These are phyloP conservation scores for Dendronephthya gigantea DNA, from an alignment of 64 coral and sea anemone genomes.

Conservation along the genomic window DNA sequence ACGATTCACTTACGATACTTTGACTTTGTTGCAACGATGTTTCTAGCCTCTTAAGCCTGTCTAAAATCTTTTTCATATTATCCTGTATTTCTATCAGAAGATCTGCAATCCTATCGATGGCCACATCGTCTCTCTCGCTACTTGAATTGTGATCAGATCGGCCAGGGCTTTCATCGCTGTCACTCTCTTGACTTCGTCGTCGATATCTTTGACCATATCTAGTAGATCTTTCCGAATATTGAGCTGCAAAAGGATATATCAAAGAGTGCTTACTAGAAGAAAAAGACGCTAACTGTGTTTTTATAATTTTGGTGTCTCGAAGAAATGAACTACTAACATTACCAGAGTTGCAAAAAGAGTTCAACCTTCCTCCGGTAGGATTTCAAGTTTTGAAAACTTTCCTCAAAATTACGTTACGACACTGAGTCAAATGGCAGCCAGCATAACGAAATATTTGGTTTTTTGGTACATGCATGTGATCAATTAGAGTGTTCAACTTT, in stretches of 20 bases:
- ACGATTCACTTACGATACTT: background rate
- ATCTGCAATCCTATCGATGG: background rate
- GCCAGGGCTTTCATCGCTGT: conserved; percentile 1
- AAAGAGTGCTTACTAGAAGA: background rate
- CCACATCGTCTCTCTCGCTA: background rate
- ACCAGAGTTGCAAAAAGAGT: no score
- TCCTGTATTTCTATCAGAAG: background rate
- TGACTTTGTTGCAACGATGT: background rate
- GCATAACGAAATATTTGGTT: no score
- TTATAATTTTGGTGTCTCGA: no score
- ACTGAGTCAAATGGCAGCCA: no score
- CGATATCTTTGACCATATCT: conserved; percentile 8
- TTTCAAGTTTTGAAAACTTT: no score
- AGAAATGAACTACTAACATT: no score
- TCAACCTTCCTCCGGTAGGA: no score
- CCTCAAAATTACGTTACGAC: no score
- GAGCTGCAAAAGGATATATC: background rate
- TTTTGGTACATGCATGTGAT: no score
- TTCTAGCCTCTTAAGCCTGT: background rate
- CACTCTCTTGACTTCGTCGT: conserved; percentile 1
- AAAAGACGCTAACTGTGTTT: background rate
- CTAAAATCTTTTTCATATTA: conserved; percentile 7
- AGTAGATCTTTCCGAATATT: background rate
- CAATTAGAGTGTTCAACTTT: no score
- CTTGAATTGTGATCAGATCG: conserved; percentile 2